Percentiles rank a stretch among this genome's conserved stretches.
Conservation (phyloP, 2,113 vertebrate genomes). For the Indicator maculatus region DNA sequence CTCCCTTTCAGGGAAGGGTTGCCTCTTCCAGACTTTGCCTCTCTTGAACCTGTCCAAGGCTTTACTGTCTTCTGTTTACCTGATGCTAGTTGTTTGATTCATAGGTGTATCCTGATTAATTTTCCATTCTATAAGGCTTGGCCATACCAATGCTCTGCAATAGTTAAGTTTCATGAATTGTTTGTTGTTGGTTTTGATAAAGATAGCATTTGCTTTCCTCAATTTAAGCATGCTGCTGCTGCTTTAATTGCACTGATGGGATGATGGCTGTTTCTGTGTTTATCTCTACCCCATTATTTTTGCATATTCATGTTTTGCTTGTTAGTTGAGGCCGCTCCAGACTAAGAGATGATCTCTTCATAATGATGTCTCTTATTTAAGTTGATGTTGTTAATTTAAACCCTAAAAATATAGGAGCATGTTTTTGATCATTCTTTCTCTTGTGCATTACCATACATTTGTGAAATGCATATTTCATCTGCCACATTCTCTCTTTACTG, state of each 20-base stretch:
- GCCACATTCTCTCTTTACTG: not conserved
- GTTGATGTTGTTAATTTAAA: slow-evolving; percentile 57
- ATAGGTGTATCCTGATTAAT: not conserved
- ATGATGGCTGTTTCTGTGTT: slow-evolving; percentile 64
- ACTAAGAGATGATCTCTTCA: slow-evolving; percentile 34
- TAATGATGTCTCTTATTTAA: slow-evolving; percentile 39
- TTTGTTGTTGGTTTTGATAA: slow-evolving; percentile 31
- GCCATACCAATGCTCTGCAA: not conserved
- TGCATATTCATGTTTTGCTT: slow-evolving; percentile 67
- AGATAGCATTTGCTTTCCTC: slow-evolving; percentile 8
- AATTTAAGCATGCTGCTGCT: not conserved
- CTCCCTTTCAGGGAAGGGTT: not conserved
- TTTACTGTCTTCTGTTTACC: not conserved
- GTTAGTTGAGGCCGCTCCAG: slow-evolving; percentile 37
- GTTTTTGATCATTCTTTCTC: slow-evolving; percentile 14
- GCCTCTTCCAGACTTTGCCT: not conserved
- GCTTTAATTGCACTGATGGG: slow-evolving; percentile 49
- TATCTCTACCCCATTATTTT: slow-evolving; percentile 32
- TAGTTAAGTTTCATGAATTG: not conserved
- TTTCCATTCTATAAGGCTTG: not conserved
- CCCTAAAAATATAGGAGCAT: slow-evolving; percentile 53
- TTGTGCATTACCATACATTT: not conserved
- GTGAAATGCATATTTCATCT: not conserved
- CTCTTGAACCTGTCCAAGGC: not conserved
- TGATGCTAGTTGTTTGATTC: not conserved